phyloP scores from a whole-genome alignment of 2,888 invertebrate species.

The Habrosyne pyritoides region DNA sequence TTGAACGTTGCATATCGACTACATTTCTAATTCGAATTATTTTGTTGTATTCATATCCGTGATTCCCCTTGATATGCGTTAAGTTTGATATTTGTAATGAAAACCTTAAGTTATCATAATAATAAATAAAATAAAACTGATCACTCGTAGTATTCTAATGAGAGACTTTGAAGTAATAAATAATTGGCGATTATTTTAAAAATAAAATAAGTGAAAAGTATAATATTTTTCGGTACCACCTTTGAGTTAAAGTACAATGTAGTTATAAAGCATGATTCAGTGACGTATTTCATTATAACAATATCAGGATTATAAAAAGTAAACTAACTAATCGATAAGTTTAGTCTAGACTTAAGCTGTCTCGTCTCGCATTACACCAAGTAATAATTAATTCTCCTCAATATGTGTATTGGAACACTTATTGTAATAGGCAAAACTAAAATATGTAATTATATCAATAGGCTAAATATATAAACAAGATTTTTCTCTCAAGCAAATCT shows the following conservation, averaged over 20 bases:
- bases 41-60: constrained; percentile 78
- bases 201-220: constrained; percentile 43
- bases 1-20: constrained; percentile 82
- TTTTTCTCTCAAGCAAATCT: constrained; percentile 79
- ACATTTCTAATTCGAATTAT: constrained; percentile 80
- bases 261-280: constrained; percentile 75
- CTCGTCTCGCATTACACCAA: constrained; percentile 76
- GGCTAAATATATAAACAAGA: constrained; percentile 65
- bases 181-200: constrained; percentile 71
- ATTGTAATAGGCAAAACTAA: constrained; percentile 69
- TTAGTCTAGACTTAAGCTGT: constrained; percentile 74
- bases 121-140: constrained; percentile 58
- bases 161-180: constrained; percentile 68
- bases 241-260: constrained; percentile 83
- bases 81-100: constrained; percentile 66
- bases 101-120: constrained; percentile 71
- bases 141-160: constrained; percentile 73
- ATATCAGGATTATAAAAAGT: constrained; percentile 62
- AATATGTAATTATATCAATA: constrained; percentile 79
- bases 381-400: constrained; percentile 65
- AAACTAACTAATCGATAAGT: constrained; percentile 64
- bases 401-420: constrained; percentile 72
- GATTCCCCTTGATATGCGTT: constrained; percentile 68
- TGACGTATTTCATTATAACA: constrained; percentile 70
- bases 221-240: constrained; percentile 81